Base-by-base conservation (phyloP, 2,113 vertebrate species). In the Podarcis cretensis region DNA sequence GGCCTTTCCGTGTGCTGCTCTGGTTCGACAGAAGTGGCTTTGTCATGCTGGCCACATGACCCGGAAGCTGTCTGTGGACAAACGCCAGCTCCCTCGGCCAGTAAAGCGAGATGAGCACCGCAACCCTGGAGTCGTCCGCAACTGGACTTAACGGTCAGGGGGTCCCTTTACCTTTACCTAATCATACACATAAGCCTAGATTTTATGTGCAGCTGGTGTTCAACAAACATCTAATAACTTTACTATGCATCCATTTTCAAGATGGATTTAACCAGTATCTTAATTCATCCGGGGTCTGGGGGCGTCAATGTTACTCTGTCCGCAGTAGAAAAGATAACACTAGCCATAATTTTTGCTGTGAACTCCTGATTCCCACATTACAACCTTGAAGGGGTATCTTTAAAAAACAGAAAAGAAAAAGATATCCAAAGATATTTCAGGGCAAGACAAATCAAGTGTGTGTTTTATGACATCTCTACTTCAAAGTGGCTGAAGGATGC, bases 381-480 rank as follows among this genome's bases (percentile, higher is more conserved):
- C 1, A 77, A 69, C 30, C 54, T 90, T 83, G 68, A 94, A 87
- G 48, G 48, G 8, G 40, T 43, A 43, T 48, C 8, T 48, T 48
- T 43, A 43, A 43, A 1, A 43, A 43, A 43, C n/a, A 43, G 8
- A 43, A 48, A 48, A 48, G 8, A 10, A 48, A 48, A 48, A 0
- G 8, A 0, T 0, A 66, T 27, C 57, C 77, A 89, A 92, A 86
- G 40, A 27, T 63, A 83, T 81, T 69, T 54, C 83, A 78, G 63
- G 77, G 21, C 0, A 3, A 87, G 90, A 81, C 0, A 1, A 71
- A 48, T 13, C 7, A 1, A 57, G 43, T 0, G 0, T 78, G 71
- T 87, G 32, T 87, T 87, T 80, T 71, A 86, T 71, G 71, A 75
- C 23, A 57, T 48, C 48, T 48, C 48, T 48, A 5, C 16, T 43